Conservation (phyloP, 1,140 invertebrate species). For the Bradynema listronoti region DNA sequence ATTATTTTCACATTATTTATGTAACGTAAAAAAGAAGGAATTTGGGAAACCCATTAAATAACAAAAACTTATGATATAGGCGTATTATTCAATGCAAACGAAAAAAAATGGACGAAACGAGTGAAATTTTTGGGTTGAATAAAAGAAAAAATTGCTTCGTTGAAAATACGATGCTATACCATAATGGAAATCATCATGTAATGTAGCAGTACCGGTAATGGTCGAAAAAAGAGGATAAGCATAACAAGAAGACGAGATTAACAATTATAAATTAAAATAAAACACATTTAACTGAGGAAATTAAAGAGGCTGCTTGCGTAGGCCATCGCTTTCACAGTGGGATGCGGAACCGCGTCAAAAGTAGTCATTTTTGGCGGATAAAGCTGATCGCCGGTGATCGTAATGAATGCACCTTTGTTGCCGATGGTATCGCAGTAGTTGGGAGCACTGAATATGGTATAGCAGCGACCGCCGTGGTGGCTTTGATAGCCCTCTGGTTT, state of each 20-base stretch:
- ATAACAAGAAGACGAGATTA: too few species aligned
- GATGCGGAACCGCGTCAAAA: slow-evolving; percentile 87
- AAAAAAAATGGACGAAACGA: neutral
- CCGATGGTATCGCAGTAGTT: slow-evolving; percentile 62
- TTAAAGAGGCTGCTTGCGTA: slow-evolving; percentile 35
- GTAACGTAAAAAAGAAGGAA: too few species aligned
- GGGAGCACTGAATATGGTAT: slow-evolving; percentile 29
- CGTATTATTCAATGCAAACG: neutral
- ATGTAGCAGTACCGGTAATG: too few species aligned
- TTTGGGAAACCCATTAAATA: too few species aligned
- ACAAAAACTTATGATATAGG: neutral
- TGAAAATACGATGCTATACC: neutral
- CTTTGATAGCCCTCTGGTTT: slow-evolving; percentile 92
- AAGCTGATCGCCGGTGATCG: slow-evolving; percentile 77
- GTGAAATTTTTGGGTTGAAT: neutral
- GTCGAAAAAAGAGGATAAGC: too few species aligned
- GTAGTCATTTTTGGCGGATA: slow-evolving; percentile 80
- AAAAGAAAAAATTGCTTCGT: neutral
- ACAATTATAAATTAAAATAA: too few species aligned
- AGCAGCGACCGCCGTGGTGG: slow-evolving; percentile 79
- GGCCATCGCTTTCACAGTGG: slow-evolving; percentile 35
- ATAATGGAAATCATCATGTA: too few species aligned
- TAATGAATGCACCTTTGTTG: slow-evolving; percentile 95
- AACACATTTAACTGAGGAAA: slow-evolving; percentile 33
- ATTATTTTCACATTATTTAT: too few species aligned